A percentile compares a stretch with the other conserved stretches of the same genome.
Evolutionary conservation across 1,140 invertebrate genomes (phyloP).

Genomic region (Pseudomyrmex sp.): DNA sequence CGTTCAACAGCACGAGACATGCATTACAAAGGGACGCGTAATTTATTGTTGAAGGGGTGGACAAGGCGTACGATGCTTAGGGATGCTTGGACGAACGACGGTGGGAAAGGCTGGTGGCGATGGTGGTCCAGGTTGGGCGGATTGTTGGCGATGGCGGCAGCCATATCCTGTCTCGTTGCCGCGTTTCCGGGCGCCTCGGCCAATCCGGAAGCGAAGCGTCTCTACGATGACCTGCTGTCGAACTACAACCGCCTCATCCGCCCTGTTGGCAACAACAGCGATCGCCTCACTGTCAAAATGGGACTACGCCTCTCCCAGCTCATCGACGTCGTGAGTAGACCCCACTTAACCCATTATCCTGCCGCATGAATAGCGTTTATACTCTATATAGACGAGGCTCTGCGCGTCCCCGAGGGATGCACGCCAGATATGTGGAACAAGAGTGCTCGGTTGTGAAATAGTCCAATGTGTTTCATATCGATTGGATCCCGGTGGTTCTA

Average conservation of each 20-base stretch:
- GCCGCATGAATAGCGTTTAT: conserved; percentile 50
- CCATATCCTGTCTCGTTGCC: conserved; percentile 86
- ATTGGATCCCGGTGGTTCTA: background rate
- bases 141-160: conserved; percentile 87
- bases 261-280: conserved; percentile 98
- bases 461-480: conserved; percentile 50
- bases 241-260: conserved; percentile 99
- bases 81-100: conserved; percentile 85
- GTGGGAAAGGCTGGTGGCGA: conserved; percentile 88
- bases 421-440: conserved; percentile 51
- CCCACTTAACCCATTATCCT: conserved; percentile 63
- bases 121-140: conserved; percentile 87
- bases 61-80: conserved; percentile 92
- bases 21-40: conserved; percentile 51
- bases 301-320: conserved; percentile 98
- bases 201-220: conserved; percentile 96
- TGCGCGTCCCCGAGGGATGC: conserved; percentile 6
- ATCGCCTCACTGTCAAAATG: conserved; percentile 98
- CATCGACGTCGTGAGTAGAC: conserved; percentile 97
- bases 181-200: conserved; percentile 85
- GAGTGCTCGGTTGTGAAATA: conserved; percentile 52
- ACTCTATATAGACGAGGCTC: conserved; percentile 33
- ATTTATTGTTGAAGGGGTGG: conserved; percentile 87
- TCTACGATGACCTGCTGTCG: conserved; percentile 97
- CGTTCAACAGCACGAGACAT: conserved; percentile 17